Conservation (phyloP, 2,888 invertebrate genomes). For the Galerucella calmariensis region DNA sequence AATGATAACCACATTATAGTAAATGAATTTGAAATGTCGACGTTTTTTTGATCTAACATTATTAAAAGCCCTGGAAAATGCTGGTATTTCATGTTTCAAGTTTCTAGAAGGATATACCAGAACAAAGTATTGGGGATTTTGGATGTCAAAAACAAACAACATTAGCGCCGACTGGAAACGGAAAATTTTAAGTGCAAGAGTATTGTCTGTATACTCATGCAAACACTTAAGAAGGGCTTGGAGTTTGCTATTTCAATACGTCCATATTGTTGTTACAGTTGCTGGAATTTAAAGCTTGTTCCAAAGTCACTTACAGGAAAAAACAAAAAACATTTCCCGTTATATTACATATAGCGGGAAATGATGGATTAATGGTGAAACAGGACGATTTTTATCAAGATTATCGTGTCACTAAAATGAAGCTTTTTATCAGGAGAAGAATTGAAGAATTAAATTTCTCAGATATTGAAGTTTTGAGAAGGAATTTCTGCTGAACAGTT, state of each 20-base stretch:
- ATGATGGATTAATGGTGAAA: no score
- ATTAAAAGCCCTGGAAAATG: background rate
- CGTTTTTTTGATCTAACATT: no score
- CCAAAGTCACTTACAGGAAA: background rate
- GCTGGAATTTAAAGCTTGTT: background rate
- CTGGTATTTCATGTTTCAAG: slow-evolving; percentile 27
- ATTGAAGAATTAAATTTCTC: no score
- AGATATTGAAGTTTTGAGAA: no score
- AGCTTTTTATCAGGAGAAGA: no score
- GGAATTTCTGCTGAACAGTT: background rate
- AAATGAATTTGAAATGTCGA: no score
- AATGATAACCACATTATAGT: no score
- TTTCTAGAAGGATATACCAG: slow-evolving; percentile 37
- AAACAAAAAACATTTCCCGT: no score
- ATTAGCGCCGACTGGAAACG: slow-evolving; percentile 5
- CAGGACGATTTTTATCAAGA: no score
- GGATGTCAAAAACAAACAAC: slow-evolving; percentile 26
- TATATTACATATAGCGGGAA: no score
- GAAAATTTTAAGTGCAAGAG: slow-evolving; percentile 17
- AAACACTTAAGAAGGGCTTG: background rate
- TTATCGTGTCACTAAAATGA: no score
- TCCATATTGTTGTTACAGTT: background rate
- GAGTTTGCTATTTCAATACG: background rate
- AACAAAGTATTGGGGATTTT: slow-evolving; percentile 35
- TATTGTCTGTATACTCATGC: slow-evolving; percentile 3